Evolutionary conservation across 1,140 invertebrate genomes (phyloP).

Genomic region (Aphis gossypii): DNA sequence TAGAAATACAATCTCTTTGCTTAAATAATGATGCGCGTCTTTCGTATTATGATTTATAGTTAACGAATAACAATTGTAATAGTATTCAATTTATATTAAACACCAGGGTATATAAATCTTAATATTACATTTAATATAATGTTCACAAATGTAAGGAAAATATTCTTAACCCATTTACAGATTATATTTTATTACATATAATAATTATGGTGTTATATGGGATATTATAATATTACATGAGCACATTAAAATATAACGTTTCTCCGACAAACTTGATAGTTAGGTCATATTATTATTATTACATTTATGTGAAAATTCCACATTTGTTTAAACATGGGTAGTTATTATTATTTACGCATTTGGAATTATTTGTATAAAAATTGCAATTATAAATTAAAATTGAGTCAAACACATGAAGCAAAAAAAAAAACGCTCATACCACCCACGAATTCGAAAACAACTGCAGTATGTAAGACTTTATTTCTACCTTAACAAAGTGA

Average conservation of each 20-base stretch:
- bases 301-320: too few species aligned
- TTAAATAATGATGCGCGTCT: too few species aligned
- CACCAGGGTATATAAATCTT: too few species aligned
- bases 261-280: not conserved
- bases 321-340: too few species aligned
- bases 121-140: not conserved
- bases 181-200: not conserved
- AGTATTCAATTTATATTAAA: too few species aligned
- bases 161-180: not conserved
- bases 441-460: not conserved
- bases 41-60: too few species aligned
- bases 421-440: not conserved
- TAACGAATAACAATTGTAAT: too few species aligned
- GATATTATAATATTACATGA: not conserved
- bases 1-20: too few species aligned
- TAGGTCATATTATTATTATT: not conserved
- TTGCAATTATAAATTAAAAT: not conserved
- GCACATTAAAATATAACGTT: not conserved
- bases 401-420: not conserved
- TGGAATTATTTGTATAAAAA: not conserved
- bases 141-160: not conserved
- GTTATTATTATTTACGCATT: not conserved
- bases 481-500: not conserved
- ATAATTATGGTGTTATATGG: not conserved
- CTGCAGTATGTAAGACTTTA: not conserved